Evolutionary conservation across 2,113 vertebrate genomes (phyloP), one percentile per base, ranked within the genome.

Genomic region (Scalopus aquaticus): DNA sequence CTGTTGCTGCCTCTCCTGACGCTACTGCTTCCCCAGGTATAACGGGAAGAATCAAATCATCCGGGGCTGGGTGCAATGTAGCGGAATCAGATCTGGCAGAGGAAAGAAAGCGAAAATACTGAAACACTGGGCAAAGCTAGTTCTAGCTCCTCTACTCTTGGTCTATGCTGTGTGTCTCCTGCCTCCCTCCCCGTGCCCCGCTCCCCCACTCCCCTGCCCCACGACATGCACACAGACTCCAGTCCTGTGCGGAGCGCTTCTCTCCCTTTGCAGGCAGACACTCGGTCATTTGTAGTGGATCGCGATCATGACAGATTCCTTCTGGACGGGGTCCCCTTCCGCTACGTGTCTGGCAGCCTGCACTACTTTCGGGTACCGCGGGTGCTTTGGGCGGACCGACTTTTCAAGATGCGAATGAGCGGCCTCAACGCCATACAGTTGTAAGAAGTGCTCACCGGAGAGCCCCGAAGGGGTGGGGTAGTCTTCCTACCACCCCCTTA

Each of bases 301-400:
- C 98, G 98, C 4, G 95, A 98, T 24, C 96, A 97, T 30, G 95
- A 99, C 97, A 98, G 98, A 77, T 99, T 99, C 98, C 98, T 97
- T 62, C 99, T 99, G 97, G 99, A 99, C 32, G 99, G 99, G 0
- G 95, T 19, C 39, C 98, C 98, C 2, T 99, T 99, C 97, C 99
- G 98, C 96, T 99, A 99, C 91, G 96, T 99, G 86, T 99, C 99
- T 3, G 99, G 99, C 85, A 99, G 99, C 79, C 98, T 99, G 86
- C 99, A 99, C 97, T 99, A 99, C 16, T 99, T 99, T 96, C 98
- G 99, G 0, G 97, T 99, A 87, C 99, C 99, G 0, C 98, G 95
- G 24, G 97, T 97, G 16, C 99, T 99, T 98, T 99, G 99, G 99
- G 98, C 98, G 64, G 99, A 99, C 97, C 98, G 99, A 49, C 99